Evolutionary conservation across 1,140 invertebrate genomes (phyloP).

Genomic region (Drosophila dunni): DNA sequence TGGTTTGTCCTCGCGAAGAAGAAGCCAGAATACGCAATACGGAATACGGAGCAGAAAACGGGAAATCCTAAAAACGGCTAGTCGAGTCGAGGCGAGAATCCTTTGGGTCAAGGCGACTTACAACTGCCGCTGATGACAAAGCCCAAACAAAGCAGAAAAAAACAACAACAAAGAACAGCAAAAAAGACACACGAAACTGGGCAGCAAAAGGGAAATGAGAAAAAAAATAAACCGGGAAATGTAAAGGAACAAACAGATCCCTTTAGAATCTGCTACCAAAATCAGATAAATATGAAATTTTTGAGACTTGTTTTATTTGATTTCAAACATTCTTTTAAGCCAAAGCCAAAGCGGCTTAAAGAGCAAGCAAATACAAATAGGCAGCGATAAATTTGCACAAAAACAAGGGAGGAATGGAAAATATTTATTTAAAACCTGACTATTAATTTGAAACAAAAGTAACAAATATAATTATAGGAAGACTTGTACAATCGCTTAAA

Average conservation of each 20-base stretch:
- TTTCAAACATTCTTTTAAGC: not conserved
- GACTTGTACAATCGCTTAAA: no score
- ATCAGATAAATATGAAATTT: slow-evolving; percentile 7
- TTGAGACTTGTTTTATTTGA: not conserved
- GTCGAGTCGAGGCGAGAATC: slow-evolving; percentile 20
- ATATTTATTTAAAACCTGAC: no score
- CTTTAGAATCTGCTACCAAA: not conserved
- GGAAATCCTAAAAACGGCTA: slow-evolving; percentile 30
- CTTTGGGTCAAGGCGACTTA: slow-evolving; percentile 35
- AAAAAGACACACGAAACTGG: not conserved
- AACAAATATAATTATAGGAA: no score
- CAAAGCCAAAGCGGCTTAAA: not conserved
- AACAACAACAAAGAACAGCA: not conserved
- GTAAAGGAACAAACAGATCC: not conserved
- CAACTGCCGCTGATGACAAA: slow-evolving; percentile 13
- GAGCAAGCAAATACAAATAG: not conserved
- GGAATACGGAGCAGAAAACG: not conserved
- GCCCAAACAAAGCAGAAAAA: slow-evolving; percentile 5
- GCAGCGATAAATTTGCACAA: no score
- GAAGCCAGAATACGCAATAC: slow-evolving; percentile 3
- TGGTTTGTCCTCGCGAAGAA: slow-evolving; percentile 24
- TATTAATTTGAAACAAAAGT: no score
- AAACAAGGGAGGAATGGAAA: no score
- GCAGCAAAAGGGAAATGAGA: not conserved
- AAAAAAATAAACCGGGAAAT: not conserved